Base-by-base conservation (phyloP, 2,113 vertebrate species). In the Chlorodrepanis virens region DNA sequence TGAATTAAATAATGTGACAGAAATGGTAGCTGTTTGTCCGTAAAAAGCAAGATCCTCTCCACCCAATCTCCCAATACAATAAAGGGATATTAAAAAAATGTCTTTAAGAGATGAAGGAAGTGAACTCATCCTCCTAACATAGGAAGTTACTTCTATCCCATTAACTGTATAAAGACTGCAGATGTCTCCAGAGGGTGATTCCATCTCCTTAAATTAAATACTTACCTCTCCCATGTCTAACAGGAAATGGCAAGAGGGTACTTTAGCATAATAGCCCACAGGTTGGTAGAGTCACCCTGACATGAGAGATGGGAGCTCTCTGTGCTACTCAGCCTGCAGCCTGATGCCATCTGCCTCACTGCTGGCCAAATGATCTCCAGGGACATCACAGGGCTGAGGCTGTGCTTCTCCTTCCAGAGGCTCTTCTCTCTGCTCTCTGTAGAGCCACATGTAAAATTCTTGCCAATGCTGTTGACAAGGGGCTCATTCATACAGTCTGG, bases 191-290 rank as follows among this genome's bases (percentile, higher is more conserved):
- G 90, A 63, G 75, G 31, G 33, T 88, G 59, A 33, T 92, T 88
- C 56, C 77, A 10, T 92, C 92, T 93, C 45, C 79, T 90, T 79
- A 67, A 77, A 88, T 85, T 80, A 90, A 72, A 24, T 61, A 69
- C 18, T 33, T 90, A 42, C 42, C 39, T 93, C 47, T 96, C 45
- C 23, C 23, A 14, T 29, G 70, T 70, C 31, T 61, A 57, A 76
- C 40, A 72, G 45, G 40, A 90, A 93, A 44, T 60, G 84, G 61
- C 92, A 93, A 79, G 53, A 57, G 42, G 18, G 3, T 74, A 21
- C 54, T 90, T 96, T 5, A 74, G 16, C 9, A 7, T 80, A 77
- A 67, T 27, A 77, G 85, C 85, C 76, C 83, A 9, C 37, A 67
- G 67, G 49, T 67, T 61, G 28, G 59, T 90, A 59, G 25, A 87